Conservation (phyloP, 1,140 invertebrate species). For the Drosophila sp. region DNA sequence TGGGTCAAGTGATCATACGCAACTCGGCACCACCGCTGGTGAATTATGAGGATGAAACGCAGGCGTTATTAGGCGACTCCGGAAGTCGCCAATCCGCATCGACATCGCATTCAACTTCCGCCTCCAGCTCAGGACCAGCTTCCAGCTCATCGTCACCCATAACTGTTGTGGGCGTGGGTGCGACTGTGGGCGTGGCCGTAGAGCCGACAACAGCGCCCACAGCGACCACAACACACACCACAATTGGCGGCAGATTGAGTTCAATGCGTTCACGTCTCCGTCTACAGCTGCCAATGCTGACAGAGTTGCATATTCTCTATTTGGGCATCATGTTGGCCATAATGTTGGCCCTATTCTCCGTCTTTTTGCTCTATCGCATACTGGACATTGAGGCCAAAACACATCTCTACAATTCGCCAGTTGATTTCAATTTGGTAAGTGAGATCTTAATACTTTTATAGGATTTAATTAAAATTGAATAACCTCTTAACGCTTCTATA, state of each 20-base stretch:
- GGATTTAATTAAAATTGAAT: too few relatives aligned
- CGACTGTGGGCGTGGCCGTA: not conserved
- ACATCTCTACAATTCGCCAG: constrained; percentile 53
- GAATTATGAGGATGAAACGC: constrained; percentile 41
- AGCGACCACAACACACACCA: not conserved
- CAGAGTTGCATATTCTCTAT: constrained; percentile 67
- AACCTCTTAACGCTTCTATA: not conserved
- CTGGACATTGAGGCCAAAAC: constrained; percentile 74
- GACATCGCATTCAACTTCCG: constrained; percentile 20
- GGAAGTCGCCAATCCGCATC: not conserved
- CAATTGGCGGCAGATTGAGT: constrained; percentile 3
- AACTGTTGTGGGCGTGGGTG: constrained; percentile 50
- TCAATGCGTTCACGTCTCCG: constrained; percentile 28
- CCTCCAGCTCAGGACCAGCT: constrained; percentile 45
- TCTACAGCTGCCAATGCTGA: constrained; percentile 50
- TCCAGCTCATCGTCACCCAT: constrained; percentile 57
- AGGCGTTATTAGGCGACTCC: not conserved
- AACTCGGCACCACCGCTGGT: constrained; percentile 52
- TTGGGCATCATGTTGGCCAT: constrained; percentile 68
- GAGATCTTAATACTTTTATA: not conserved
- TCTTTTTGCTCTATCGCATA: constrained; percentile 74
- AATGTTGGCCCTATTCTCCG: constrained; percentile 70
- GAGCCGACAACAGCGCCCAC: not conserved
- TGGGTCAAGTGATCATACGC: constrained; percentile 25
- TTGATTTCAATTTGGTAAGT: constrained; percentile 70